phyloP scores from a whole-genome alignment of 2,113 vertebrate species.

The Megatriorchis doriae region DNA sequence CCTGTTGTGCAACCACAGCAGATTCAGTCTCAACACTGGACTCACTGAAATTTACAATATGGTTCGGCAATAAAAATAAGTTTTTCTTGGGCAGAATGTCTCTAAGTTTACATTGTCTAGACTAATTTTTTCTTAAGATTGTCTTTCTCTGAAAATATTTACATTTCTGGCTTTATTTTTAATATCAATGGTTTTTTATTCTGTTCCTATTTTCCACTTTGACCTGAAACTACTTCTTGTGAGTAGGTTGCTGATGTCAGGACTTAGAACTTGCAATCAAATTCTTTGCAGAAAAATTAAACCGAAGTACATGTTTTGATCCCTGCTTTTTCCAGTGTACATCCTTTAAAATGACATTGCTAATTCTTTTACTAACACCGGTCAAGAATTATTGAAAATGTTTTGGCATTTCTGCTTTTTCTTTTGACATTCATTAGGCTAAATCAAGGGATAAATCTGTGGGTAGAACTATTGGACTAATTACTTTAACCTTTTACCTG shows the following conservation, averaged over 20 bases:
- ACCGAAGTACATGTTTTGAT: neutral
- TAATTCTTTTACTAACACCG: neutral
- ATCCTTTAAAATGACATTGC: neutral
- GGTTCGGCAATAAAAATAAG: neutral
- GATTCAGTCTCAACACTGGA: neutral
- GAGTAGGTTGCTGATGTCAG: neutral
- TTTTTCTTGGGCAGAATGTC: neutral
- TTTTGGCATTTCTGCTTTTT: slow-evolving; percentile 1
- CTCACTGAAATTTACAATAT: neutral
- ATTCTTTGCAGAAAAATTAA: neutral
- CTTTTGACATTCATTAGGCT: neutral
- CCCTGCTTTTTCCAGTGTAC: neutral
- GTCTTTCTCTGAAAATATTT: neutral
- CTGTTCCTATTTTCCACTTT: neutral
- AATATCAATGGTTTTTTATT: neutral
- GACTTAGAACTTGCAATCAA: neutral
- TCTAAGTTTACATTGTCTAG: neutral
- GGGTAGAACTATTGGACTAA: neutral
- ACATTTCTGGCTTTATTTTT: neutral
- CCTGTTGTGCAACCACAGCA: neutral
- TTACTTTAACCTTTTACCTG: neutral
- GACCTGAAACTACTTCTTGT: neutral
- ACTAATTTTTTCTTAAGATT: neutral
- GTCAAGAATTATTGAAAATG: neutral
- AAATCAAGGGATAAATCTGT: neutral